A percentile compares a stretch with the other conserved stretches of the same genome.
Evolutionary conservation across 2,888 invertebrate species (phyloP).

Genomic region (Entomobrya proxima): DNA sequence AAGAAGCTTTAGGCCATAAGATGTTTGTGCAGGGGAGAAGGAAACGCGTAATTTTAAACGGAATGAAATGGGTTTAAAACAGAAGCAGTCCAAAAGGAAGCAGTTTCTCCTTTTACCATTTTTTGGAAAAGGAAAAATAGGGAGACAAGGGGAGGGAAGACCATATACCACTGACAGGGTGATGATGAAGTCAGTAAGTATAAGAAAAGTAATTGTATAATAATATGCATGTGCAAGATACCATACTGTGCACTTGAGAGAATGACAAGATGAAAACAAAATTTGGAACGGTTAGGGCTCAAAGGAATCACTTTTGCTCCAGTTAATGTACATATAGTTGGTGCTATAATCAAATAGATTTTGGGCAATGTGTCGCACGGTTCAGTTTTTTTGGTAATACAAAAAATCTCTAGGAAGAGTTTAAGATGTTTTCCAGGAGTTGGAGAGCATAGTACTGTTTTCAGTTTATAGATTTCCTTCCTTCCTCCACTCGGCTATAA

Average conservation of each 20-base stretch:
- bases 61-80: conserved; percentile 54
- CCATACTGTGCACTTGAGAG: background rate
- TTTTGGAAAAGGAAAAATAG: conserved; percentile 47
- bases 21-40: conserved; percentile 23
- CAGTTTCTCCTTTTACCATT: conserved; percentile 51
- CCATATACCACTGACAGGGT: conserved; percentile 25
- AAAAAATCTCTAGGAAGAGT: conserved; percentile 15
- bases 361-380: background rate
- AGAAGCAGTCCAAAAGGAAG: conserved; percentile 25
- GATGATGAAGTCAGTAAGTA: conserved; percentile 4
- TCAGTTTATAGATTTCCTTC: conserved; percentile 22
- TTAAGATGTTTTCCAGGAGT: conserved; percentile 41
- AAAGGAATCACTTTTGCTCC: conserved; percentile 38
- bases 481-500: background rate
- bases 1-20: conserved; percentile 12
- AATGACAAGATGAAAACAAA: conserved; percentile 56
- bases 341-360: background rate
- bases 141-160: conserved; percentile 50
- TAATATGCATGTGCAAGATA: background rate
- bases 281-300: conserved; percentile 59
- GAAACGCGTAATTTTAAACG: conserved; percentile 67
- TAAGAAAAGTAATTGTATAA: background rate
- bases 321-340: background rate
- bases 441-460: background rate
- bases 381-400: background rate